Percentiles rank a stretch among this genome's conserved stretches.
These are phyloP conservation scores for Brachionus paranguensis DNA, from an alignment of 1,140 invertebrate genomes.

Conservation along the genomic window DNA sequence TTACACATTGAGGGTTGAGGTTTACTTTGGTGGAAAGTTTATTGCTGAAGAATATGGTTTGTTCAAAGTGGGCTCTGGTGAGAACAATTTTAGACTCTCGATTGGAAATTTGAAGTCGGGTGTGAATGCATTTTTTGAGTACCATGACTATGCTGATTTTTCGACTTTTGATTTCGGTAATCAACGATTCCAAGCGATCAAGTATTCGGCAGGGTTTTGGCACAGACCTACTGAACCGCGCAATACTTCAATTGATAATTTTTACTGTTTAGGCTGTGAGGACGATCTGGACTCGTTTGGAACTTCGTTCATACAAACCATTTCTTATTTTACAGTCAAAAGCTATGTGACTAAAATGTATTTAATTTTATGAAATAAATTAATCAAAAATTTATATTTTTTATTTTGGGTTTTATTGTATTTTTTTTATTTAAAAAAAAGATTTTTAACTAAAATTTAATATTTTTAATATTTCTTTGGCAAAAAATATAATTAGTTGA, in stretches of 20 bases:
- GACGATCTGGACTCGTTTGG: neutral
- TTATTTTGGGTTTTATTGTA: neutral
- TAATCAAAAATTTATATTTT: neutral
- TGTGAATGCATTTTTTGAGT: neutral
- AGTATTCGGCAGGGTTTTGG: slow-evolving; percentile 6
- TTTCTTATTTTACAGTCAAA: neutral
- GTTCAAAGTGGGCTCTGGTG: neutral
- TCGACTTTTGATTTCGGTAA: slow-evolving; percentile 16
- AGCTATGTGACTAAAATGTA: slow-evolving; percentile 22
- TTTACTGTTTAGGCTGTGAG: slow-evolving; percentile 15
- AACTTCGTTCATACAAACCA: neutral
- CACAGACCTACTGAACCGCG: neutral
- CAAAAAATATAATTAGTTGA: too few species aligned
- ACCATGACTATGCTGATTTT: slow-evolving; percentile 11
- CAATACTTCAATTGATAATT: slow-evolving; percentile 27
- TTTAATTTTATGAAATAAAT: slow-evolving; percentile 8
- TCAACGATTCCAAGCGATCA: neutral
- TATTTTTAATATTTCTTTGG: too few species aligned
- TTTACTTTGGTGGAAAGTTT: neutral
- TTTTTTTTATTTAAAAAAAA: too few species aligned
- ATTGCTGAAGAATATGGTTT: slow-evolving; percentile 9
- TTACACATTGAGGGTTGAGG: neutral
- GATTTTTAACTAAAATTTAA: too few species aligned
- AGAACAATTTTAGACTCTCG: neutral
- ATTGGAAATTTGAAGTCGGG: neutral